phyloP scores from a whole-genome alignment of 2,797 vertebrate species.

The Eidolon dupreanum region DNA sequence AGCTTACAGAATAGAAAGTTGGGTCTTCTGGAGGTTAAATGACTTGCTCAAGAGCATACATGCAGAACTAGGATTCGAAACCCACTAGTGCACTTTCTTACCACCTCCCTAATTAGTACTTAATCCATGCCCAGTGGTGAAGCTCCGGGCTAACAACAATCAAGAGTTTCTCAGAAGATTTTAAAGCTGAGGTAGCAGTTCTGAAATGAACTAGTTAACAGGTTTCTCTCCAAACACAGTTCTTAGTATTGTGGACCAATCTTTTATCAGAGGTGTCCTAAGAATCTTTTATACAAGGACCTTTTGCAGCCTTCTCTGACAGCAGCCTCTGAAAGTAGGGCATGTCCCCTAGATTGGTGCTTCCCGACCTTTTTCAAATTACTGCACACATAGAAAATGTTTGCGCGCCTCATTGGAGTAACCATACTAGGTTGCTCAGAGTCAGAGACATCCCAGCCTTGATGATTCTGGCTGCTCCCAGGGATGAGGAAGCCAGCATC shows the following conservation, averaged over 20 bases:
- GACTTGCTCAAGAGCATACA: constrained; percentile 37
- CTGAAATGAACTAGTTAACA: not conserved
- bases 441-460: not conserved
- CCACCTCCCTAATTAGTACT: not conserved
- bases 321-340: not conserved
- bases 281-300: not conserved
- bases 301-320: not conserved
- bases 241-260: not conserved
- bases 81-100: not conserved
- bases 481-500: not conserved
- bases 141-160: constrained; percentile 22
- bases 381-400: not conserved
- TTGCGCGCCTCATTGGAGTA: not conserved
- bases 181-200: constrained; percentile 33
- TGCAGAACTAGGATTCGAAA: constrained; percentile 14
- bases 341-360: not conserved
- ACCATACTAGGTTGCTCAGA: not conserved
- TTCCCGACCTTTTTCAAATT: constrained; percentile 40
- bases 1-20: constrained; percentile 12
- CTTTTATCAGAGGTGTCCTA: not conserved
- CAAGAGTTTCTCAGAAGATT: constrained; percentile 22
- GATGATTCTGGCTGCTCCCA: not conserved
- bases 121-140: not conserved
- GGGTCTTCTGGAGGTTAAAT: not conserved
- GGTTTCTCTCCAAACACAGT: not conserved